Percentiles rank a stretch among this genome's conserved stretches.
Conservation (phyloP, 2,888 invertebrate species). For the Pyralis farinalis region DNA sequence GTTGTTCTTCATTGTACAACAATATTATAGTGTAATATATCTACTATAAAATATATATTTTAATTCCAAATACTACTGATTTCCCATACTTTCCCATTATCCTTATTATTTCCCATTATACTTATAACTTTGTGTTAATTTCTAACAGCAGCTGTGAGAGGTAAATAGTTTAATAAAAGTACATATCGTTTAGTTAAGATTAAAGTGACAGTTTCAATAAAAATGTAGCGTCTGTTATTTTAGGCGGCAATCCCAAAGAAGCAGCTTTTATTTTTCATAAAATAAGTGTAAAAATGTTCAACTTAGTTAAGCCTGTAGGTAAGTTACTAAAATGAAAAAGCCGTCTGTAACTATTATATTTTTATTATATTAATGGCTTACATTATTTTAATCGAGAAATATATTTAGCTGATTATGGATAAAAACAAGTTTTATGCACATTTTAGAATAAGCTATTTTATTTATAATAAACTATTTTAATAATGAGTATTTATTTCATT, state of each 20-base stretch:
- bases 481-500: too few relatives aligned
- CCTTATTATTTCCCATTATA: too few relatives aligned
- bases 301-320: conserved; percentile 46
- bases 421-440: too few relatives aligned
- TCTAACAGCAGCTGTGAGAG: conserved; percentile 16
- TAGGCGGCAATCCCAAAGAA: conserved; percentile 60
- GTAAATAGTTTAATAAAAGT: conserved; percentile 46
- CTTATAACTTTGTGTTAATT: neutral
- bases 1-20: too few relatives aligned
- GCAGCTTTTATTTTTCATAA: conserved; percentile 75
- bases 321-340: conserved; percentile 37
- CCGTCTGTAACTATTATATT: conserved; percentile 28
- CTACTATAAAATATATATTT: too few relatives aligned
- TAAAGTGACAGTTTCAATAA: conserved; percentile 70
- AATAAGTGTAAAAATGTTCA: conserved; percentile 47
- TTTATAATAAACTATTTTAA: too few relatives aligned
- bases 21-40: too few relatives aligned
- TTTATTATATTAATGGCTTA: neutral
- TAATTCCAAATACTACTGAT: too few relatives aligned
- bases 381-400: neutral
- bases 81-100: too few relatives aligned
- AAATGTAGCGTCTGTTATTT: conserved; percentile 31
- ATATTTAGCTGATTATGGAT: too few relatives aligned
- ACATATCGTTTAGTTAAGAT: conserved; percentile 74
- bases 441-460: too few relatives aligned